Evolutionary conservation across 2,113 vertebrate species (phyloP).

Genomic region (Gambusia holbrooki): DNA sequence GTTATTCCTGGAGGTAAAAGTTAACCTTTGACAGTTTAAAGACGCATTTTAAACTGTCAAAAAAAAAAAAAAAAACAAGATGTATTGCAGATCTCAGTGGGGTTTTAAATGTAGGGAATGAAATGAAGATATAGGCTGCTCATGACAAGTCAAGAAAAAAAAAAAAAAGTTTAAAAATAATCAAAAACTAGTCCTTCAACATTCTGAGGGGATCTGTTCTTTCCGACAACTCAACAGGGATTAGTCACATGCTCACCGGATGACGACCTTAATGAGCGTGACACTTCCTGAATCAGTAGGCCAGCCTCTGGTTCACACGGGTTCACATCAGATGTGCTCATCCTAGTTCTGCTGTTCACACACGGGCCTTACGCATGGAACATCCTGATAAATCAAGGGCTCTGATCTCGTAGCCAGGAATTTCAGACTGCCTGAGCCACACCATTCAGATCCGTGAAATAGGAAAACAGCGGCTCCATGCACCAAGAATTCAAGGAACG

Average conservation of each 20-base stretch:
- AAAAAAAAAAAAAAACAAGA: too few relatives aligned
- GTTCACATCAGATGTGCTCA: slow-evolving; percentile 24
- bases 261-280: not conserved
- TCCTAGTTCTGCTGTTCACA: slow-evolving; percentile 30
- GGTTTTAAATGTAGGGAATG: too few relatives aligned
- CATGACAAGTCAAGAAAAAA: not conserved
- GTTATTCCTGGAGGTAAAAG: too few relatives aligned
- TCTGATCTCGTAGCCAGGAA: slow-evolving; percentile 77
- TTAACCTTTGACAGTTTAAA: too few relatives aligned
- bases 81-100: too few relatives aligned
- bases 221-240: slow-evolving; percentile 2
- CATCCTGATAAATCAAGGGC: slow-evolving; percentile 76
- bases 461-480: slow-evolving; percentile 69
- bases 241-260: not conserved
- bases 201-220: not conserved
- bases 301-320: slow-evolving; percentile 25
- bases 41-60: too few relatives aligned
- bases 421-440: slow-evolving; percentile 67
- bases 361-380: slow-evolving; percentile 56
- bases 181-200: not conserved
- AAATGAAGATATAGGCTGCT: not conserved
- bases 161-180: not conserved
- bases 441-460: slow-evolving; percentile 70
- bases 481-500: slow-evolving; percentile 84
- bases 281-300: slow-evolving; percentile 29